A percentile compares a stretch with the other conserved stretches of the same genome.
Evolutionary conservation across 2,797 vertebrate genomes (phyloP).

Genomic region (Pangasius sanitwongsei): DNA sequence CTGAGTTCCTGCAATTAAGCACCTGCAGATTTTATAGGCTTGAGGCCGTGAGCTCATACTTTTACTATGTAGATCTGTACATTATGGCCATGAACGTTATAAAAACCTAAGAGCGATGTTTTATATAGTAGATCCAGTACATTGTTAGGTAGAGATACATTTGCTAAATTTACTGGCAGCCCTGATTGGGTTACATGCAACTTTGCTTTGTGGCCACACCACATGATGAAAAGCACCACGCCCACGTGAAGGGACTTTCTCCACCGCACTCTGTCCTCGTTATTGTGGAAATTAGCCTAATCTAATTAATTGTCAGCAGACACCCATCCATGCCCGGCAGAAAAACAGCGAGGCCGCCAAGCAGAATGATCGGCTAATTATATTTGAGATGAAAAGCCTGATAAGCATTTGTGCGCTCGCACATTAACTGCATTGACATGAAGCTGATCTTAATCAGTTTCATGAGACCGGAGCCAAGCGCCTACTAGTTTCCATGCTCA

Average conservation of each 20-base stretch:
- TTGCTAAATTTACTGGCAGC: neutral
- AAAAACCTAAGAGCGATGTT: neutral
- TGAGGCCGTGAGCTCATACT: neutral
- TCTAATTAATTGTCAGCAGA: conserved; percentile 88
- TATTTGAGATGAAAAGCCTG: conserved; percentile 93
- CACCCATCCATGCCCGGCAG: conserved; percentile 85
- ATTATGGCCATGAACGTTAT: neutral
- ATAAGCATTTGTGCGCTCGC: conserved; percentile 93
- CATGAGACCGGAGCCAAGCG: conserved; percentile 71
- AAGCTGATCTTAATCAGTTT: conserved; percentile 89
- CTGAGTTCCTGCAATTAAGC: conserved; percentile 4
- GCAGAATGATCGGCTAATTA: conserved; percentile 94
- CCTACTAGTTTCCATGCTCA: conserved; percentile 43
- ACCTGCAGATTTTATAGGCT: conserved; percentile 7
- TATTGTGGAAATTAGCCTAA: conserved; percentile 89
- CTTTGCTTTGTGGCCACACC: neutral
- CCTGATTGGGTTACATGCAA: neutral
- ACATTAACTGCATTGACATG: conserved; percentile 75
- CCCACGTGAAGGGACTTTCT: conserved; percentile 75
- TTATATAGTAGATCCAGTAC: neutral
- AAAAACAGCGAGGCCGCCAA: conserved; percentile 87
- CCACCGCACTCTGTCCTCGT: conserved; percentile 87
- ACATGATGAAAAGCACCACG: conserved; percentile 10
- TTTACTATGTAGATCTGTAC: neutral
- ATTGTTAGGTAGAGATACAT: neutral